A percentile compares a stretch with the other conserved stretches of the same genome.
Evolutionary conservation across 2,888 invertebrate genomes (phyloP).

Genomic region (Serripes groenlandicus): DNA sequence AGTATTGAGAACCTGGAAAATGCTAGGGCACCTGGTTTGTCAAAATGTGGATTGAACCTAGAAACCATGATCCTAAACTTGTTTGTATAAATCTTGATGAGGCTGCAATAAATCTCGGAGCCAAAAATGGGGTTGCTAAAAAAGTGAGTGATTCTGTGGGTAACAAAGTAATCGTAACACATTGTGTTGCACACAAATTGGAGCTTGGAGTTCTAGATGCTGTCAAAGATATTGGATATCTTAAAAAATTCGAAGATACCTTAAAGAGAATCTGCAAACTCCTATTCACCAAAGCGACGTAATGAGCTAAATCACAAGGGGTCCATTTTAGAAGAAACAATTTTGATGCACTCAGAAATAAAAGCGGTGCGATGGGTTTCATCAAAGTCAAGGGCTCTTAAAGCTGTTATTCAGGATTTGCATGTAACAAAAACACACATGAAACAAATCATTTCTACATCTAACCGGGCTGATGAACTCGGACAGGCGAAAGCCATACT

Average conservation of each 20-base stretch:
- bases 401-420: conserved; percentile 29
- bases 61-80: conserved; percentile 16
- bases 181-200: conserved; percentile 50
- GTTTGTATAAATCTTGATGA: conserved; percentile 48
- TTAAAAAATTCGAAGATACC: conserved; percentile 47
- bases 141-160: conserved; percentile 27
- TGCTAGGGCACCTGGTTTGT: conserved; percentile 23
- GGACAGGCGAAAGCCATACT: conserved; percentile 36
- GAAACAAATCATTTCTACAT: conserved; percentile 24
- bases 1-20: conserved; percentile 36
- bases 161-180: conserved; percentile 38
- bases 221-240: conserved; percentile 32
- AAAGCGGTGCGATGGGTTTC: conserved; percentile 45
- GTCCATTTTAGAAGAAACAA: neutral
- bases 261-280: conserved; percentile 38
- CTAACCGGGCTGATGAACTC: conserved; percentile 36
- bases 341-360: conserved; percentile 39
- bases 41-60: conserved; percentile 22
- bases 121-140: conserved; percentile 46
- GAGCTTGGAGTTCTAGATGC: conserved; percentile 49
- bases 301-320: conserved; percentile 1
- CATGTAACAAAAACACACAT: conserved; percentile 37
- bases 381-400: conserved; percentile 27
- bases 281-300: conserved; percentile 42
- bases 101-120: conserved; percentile 39